Conservation (phyloP, 2,797 vertebrate species). For the Ispidina lecontei region DNA sequence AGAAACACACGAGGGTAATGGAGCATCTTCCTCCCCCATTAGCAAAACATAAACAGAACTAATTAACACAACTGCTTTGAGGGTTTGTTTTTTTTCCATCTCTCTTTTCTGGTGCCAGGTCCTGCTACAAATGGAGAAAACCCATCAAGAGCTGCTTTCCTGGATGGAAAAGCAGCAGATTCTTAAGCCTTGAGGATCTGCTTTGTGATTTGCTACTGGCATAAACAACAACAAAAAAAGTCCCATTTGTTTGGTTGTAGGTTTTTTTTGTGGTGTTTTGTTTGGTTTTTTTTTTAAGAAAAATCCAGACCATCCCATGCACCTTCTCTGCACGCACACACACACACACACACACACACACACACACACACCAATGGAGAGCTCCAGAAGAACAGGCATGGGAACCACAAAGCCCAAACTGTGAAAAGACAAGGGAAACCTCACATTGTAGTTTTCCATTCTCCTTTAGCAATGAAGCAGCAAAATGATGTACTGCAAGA, state of each 20-base stretch:
- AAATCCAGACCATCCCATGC: not conserved
- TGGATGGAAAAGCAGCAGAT: not conserved
- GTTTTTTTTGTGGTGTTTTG: not conserved
- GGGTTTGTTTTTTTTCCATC: not conserved
- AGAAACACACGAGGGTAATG: not conserved
- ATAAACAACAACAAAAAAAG: conserved; percentile 31
- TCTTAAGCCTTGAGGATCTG: conserved; percentile 32
- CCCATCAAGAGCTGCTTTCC: not conserved
- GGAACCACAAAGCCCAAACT: conserved; percentile 21
- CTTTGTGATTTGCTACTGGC: conserved; percentile 52
- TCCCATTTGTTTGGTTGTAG: conserved; percentile 38
- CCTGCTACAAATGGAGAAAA: conserved; percentile 47
- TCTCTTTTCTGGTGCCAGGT: conserved; percentile 14
- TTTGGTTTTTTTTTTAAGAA: not conserved
- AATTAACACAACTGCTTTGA: conserved; percentile 36
- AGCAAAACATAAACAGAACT: conserved; percentile 47
- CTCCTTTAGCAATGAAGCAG: conserved; percentile 47
- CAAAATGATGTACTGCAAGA: conserved; percentile 34
- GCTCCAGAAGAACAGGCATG: conserved; percentile 53
- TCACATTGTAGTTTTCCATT: conserved; percentile 14
- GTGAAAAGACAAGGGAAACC: not conserved
- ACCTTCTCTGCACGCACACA: conserved; percentile 38
- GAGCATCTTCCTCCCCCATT: conserved; percentile 58
- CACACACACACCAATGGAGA: not conserved
- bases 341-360: not conserved